Conservation (phyloP, 2,797 vertebrate genomes). For the Mallotus villosus region DNA sequence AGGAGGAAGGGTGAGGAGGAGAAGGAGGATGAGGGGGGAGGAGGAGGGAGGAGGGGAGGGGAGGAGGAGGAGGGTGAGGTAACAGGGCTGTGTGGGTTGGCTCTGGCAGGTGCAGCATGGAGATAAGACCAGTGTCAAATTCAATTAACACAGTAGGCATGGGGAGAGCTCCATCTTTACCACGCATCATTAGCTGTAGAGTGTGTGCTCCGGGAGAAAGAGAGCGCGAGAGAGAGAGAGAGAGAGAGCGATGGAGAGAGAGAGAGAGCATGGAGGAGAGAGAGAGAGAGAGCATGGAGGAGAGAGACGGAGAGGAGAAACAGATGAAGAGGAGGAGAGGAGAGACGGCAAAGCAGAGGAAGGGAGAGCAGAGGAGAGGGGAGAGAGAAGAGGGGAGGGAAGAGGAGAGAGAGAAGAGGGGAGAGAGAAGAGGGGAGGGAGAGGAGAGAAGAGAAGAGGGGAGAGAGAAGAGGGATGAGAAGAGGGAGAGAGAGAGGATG, state of each 20-base stretch:
- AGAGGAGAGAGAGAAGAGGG: no score
- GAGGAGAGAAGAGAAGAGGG: no score
- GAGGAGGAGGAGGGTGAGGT: neutral
- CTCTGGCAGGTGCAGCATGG: constrained; percentile 71
- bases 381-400: neutral
- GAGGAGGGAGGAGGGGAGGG: neutral
- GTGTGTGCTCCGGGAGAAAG: neutral
- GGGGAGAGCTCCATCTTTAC: constrained; percentile 71
- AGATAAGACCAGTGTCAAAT: constrained; percentile 83
- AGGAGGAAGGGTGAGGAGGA: neutral
- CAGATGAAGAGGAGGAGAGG: constrained; percentile 4
- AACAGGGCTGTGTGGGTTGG: constrained; percentile 51
- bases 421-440: no score
- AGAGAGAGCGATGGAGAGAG: no score
- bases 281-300: no score
- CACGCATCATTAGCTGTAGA: constrained; percentile 63
- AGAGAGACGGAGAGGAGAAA: no score
- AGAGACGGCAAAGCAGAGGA: neutral
- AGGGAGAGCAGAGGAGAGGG: neutral
- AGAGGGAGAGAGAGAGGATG: no score
- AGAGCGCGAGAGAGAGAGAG: no score
- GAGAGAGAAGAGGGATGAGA: no score
- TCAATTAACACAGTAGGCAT: constrained; percentile 81
- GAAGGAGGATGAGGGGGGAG: constrained; percentile 32
- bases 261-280: no score